phyloP scores from a whole-genome alignment of 2,888 invertebrate species.

The Iselma pallidipennis region DNA sequence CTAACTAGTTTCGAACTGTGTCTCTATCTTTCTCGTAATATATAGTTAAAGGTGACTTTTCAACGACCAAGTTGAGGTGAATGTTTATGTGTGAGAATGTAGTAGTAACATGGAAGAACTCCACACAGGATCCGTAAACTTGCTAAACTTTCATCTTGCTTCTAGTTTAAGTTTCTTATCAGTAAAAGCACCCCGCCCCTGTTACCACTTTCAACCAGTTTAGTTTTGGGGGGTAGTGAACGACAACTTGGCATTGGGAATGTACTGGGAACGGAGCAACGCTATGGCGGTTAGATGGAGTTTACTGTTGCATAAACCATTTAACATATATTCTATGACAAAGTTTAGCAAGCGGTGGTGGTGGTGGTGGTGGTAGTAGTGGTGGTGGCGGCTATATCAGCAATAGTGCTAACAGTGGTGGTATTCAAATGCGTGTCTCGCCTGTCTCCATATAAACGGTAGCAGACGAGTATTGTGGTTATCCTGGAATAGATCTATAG shows the following conservation, averaged over 20 bases:
- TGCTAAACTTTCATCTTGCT: not conserved
- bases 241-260: conserved; percentile 16
- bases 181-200: conserved; percentile 2
- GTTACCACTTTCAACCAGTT: conserved; percentile 13
- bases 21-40: no score
- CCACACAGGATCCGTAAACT: not conserved
- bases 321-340: conserved; percentile 54
- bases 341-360: conserved; percentile 40
- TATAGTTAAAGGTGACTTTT: no score
- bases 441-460: no score
- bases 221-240: conserved; percentile 4
- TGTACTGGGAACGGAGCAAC: conserved; percentile 14
- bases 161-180: conserved; percentile 6
- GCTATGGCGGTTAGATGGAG: conserved; percentile 38
- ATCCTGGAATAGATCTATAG: conserved; percentile 17
- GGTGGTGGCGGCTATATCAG: not conserved
- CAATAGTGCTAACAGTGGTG: not conserved
- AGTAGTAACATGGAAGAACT: no score
- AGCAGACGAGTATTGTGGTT: conserved; percentile 6
- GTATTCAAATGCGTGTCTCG: conserved; percentile 23
- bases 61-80: no score
- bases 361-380: not conserved
- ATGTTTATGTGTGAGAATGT: not conserved
- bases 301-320: conserved; percentile 56
- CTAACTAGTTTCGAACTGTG: no score